phyloP scores from a whole-genome alignment of 2,888 invertebrate species.

The Phytoseiulus persimilis region DNA sequence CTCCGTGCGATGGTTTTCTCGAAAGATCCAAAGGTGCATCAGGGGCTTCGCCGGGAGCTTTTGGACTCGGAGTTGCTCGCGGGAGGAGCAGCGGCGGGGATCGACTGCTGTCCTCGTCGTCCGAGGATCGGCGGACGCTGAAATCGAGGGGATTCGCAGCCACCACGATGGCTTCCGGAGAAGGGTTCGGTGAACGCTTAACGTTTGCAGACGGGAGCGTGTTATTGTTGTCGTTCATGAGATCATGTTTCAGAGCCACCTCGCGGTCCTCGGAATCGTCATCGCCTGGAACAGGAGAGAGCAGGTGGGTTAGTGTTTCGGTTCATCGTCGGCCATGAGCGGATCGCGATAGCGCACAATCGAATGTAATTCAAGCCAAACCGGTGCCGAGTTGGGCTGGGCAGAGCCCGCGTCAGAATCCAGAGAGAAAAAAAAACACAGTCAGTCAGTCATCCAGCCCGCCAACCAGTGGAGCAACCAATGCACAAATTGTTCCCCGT shows the following conservation, averaged over 20 bases:
- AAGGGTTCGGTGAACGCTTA: background rate
- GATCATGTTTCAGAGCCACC: slow-evolving; percentile 19
- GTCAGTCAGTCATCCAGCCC: background rate
- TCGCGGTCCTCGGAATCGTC: slow-evolving; percentile 21
- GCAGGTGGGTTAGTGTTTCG: background rate
- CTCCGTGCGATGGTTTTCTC: slow-evolving; percentile 49
- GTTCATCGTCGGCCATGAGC: background rate
- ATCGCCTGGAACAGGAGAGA: slow-evolving; percentile 6
- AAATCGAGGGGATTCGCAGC: slow-evolving; percentile 30
- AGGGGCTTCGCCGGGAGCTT: background rate
- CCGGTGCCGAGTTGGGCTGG: background rate
- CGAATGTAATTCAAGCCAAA: background rate
- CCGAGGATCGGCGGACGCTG: slow-evolving; percentile 26
- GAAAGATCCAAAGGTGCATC: slow-evolving; percentile 36
- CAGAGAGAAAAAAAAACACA: background rate
- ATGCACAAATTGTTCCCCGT: background rate
- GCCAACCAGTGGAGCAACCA: background rate
- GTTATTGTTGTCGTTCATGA: slow-evolving; percentile 35
- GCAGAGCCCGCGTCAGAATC: background rate
- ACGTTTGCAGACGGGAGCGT: background rate
- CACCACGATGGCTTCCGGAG: slow-evolving; percentile 17
- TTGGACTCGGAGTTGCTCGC: slow-evolving; percentile 16
- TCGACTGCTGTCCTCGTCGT: slow-evolving; percentile 21
- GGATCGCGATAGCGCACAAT: background rate
- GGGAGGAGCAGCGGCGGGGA: background rate